Evolutionary conservation across 2,797 vertebrate genomes (phyloP).

Genomic region (Huso huso): DNA sequence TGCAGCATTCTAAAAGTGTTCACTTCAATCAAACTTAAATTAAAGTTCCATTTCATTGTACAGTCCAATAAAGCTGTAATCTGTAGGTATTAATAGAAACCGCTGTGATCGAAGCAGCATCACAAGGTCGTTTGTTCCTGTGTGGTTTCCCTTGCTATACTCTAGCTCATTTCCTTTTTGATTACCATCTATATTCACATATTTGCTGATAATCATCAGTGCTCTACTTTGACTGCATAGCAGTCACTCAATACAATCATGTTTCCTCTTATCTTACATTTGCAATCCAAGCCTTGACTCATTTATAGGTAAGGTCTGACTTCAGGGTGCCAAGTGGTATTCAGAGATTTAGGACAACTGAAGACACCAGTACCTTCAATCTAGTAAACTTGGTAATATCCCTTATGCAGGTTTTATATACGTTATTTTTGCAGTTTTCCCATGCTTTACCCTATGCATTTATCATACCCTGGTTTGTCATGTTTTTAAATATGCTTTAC

Average conservation of each 20-base stretch:
- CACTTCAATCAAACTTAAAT: too few species aligned
- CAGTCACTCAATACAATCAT: conserved; percentile 43
- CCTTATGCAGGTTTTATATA: too few species aligned
- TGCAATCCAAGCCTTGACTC: conserved; percentile 21
- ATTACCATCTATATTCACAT: conserved; percentile 47
- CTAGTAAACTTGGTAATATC: too few species aligned
- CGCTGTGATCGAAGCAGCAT: conserved; percentile 15
- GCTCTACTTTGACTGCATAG: conserved; percentile 39
- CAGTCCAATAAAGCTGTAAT: background rate
- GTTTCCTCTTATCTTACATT: conserved; percentile 16
- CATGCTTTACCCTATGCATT: too few species aligned
- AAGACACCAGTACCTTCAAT: background rate
- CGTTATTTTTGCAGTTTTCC: too few species aligned
- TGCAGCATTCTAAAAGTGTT: too few species aligned
- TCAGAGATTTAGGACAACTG: background rate
- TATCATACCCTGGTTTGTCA: too few species aligned
- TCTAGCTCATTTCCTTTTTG: conserved; percentile 55
- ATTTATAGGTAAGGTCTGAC: conserved; percentile 26
- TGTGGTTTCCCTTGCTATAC: conserved; percentile 50
- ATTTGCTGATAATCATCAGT: conserved; percentile 57
- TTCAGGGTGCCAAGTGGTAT: conserved; percentile 16
- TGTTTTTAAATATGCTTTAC: too few species aligned
- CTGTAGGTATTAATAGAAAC: background rate
- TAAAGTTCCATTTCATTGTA: background rate
- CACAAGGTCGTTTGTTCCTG: conserved; percentile 53